Evolutionary conservation across 2,888 invertebrate species (phyloP), one percentile per base, ranked within the genome.

Genomic region (Ceraclea dissimilis): DNA sequence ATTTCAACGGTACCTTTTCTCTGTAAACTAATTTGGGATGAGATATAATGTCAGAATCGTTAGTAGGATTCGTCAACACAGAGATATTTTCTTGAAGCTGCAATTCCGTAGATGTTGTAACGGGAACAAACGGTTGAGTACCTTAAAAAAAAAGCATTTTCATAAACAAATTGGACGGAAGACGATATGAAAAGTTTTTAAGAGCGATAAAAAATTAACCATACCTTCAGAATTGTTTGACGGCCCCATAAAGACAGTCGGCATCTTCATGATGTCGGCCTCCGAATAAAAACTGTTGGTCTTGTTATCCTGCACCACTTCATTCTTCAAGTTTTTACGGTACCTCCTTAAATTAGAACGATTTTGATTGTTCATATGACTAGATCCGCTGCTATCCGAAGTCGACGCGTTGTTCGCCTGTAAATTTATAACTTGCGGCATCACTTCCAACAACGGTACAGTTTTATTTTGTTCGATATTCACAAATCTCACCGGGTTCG

Each of bases 231-330:
- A 4, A 16, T 16, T 39, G 13, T 16, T 16, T 13, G 33, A 26
- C 2, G 49, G 49, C 26, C 2, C 8, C 34, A 60, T 51, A 6
- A 77, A 73, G 18, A 76, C 69, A n/a, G 76, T 77, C 5, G 76
- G 77, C 77, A 77, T 78, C n/a, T 76, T 73, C 76, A 78, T 75
- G 60, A 78, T 77, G 67, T 78, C 75, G 65, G 74, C 75, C 64
- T 71, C 44, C 4, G 54, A 50, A 44, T 39, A 54, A 44, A 33
- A 49, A 8, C n/a, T 54, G n/a, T n/a, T n/a, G n/a, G n/a, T n/a
- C 20, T 13, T 0, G 70, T 16, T 75, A 73, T 59, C 65, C 73
- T 48, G 63, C 69, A 59, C 64, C 21, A 49, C 72, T 71, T 70
- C 71, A 70, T 64, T 69, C 13, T 39, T 39, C 2, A 39, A 8